Evolutionary conservation across 2,888 invertebrate genomes (phyloP), one percentile per base, ranked within the genome.

Genomic region (Syrista parreyssii): DNA sequence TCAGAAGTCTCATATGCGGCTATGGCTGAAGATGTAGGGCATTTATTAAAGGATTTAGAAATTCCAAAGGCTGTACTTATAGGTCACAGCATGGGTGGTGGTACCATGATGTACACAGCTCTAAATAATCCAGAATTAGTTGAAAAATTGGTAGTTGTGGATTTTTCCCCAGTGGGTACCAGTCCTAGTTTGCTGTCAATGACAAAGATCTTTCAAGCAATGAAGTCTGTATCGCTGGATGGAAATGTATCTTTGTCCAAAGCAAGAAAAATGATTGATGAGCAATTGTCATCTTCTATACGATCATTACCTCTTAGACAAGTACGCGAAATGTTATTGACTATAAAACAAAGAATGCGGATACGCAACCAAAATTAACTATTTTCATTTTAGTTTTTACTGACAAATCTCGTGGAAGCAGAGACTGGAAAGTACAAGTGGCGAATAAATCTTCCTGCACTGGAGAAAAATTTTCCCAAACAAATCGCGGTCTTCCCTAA

Each of bases 71-170:
- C 95, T 1, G 92, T 95, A 6, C 88, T 97, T 31, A 91, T 99
- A 86, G 98, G 98, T 0, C 98, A 99, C 91, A 98, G 98, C 84
- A 98, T 99, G 98, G 98, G 98, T 32, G 99, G 98, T n/a, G 94
- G 97, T 81, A 94, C 97, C 11, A 95, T 96, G 86, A 98, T 98
- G 98, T 94, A 94, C 77, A 92, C 97, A 77, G 96, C 98, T 69
- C 92, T 98, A 75, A 93, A 94, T 89, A 93, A 95, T 92, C 95
- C 95, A 23, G 89, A 94, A 75, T 82, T 94, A 68, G 93, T 96
- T 1, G 94, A 95, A 69, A 94, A 94, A 85, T 91, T 96, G 36
- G 89, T 96, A 79, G 94, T 96, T 30, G 95, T 95, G 31, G 97
- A 97, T 87, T 95, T 96, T 82, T 95, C 95, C 0, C 96, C 96